Base-by-base conservation (phyloP, 2,888 invertebrate species). In the Andrena flavipes region DNA sequence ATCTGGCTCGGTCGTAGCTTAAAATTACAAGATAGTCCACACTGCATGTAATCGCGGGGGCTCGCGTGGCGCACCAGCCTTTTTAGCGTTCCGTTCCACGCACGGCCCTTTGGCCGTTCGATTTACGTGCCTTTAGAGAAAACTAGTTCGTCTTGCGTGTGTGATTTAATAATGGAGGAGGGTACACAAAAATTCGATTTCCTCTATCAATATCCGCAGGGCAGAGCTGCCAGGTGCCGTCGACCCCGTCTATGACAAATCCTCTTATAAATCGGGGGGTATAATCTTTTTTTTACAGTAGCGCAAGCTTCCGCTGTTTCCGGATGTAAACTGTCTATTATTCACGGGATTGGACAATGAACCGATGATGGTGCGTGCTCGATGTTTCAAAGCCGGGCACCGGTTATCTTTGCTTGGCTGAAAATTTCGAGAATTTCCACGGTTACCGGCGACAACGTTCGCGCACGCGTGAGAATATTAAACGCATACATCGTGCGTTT, bases 261-360 rank as follows among this genome's bases (percentile, higher is more conserved):
- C 82, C 83, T 72, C 67, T 74, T 83, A 82, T 83, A 83, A 83
- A 83, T 77, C 62, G 73, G 23, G 10, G 10, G 23, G 63, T 71
- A 68, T 74, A 83, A 83, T 83, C 74, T 42, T 42, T 78, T 78
- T 82, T 82, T 74, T 68, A 68, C 83, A 64, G 42, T 5, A 64
- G 74, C 67, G 62, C 29, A 20, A 20, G 69, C 64, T 72, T 69
- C 72, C 72, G 72, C 68, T 80, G 63, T 76, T 76, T 60, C 56
- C 73, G 59, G 68, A 83, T 81, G 81, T 81, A 81, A 81, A 73
- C 77, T 81, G 76, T 77, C 83, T 73, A 77, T 82, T 81, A 81
- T 81, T 83, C 81, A 83, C 63, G 62, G 83, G 65, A 81, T 83
- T 63, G 64, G 49, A n/a, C 72, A 64, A 76, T 76, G 76, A 81